These are phyloP conservation scores for Bombus waltoni DNA, from an alignment of 1,140 invertebrate species.

Conservation along the genomic window DNA sequence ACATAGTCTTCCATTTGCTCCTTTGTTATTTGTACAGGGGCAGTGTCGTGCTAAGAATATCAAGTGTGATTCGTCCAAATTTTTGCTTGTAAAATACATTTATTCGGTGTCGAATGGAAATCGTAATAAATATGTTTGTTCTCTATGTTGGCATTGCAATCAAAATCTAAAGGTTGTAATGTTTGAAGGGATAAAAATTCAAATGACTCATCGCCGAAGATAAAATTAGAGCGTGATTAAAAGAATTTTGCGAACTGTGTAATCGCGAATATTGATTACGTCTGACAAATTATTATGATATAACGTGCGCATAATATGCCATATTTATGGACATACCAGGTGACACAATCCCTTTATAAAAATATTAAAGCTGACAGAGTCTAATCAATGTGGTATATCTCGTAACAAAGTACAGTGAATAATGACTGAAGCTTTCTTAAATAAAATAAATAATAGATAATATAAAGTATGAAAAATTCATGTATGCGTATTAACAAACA, in stretches of 20 bases:
- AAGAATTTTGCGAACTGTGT: background rate
- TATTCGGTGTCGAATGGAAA: background rate
- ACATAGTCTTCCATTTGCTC: background rate
- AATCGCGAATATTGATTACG: background rate
- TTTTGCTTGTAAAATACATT: slow-evolving; percentile 9
- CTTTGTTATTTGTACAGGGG: slow-evolving; percentile 14
- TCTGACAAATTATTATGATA: background rate
- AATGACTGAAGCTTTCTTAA: no score
- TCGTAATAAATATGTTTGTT: background rate
- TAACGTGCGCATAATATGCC: background rate
- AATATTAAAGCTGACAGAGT: background rate
- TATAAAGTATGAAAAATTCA: background rate
- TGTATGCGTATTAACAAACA: no score
- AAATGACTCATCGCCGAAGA: background rate
- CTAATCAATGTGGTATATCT: no score
- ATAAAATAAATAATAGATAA: no score
- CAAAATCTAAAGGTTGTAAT: background rate
- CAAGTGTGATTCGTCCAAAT: slow-evolving; percentile 11
- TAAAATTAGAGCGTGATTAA: background rate
- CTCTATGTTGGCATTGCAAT: background rate
- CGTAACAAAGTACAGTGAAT: no score
- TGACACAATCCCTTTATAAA: background rate
- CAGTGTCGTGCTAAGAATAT: slow-evolving; percentile 52
- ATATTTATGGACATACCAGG: background rate
- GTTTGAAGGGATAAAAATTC: background rate